Evolutionary conservation across 2,797 vertebrate genomes (phyloP).

Genomic region (Siniperca scherzeri): DNA sequence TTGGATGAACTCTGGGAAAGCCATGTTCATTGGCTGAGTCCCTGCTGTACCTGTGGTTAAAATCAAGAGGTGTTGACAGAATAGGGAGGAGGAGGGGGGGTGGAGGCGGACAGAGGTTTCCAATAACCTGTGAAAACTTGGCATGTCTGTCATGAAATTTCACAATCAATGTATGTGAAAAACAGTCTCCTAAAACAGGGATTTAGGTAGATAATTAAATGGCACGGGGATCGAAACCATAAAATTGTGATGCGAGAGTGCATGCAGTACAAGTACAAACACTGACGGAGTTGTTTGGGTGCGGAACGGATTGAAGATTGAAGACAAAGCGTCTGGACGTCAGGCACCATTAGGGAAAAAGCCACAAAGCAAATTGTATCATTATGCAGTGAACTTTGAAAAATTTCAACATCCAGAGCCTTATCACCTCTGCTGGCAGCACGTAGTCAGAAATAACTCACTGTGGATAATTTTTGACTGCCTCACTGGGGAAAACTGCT

Average conservation of each 20-base stretch:
- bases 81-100: slow-evolving; percentile 47
- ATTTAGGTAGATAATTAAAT: slow-evolving; percentile 67
- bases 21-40: slow-evolving; percentile 71
- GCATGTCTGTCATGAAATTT: slow-evolving; percentile 68
- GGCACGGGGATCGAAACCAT: slow-evolving; percentile 36
- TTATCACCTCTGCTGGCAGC: slow-evolving; percentile 74
- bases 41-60: slow-evolving; percentile 77
- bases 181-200: slow-evolving; percentile 48
- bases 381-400: slow-evolving; percentile 77
- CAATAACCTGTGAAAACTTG: slow-evolving; percentile 69
- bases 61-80: slow-evolving; percentile 81
- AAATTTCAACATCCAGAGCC: slow-evolving; percentile 65
- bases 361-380: slow-evolving; percentile 75
- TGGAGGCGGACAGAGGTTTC: slow-evolving; percentile 57
- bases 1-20: slow-evolving; percentile 78
- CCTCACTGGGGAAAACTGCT: slow-evolving; percentile 67
- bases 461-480: slow-evolving; percentile 71
- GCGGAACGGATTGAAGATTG: slow-evolving; percentile 67
- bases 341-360: slow-evolving; percentile 73
- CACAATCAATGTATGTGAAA: slow-evolving; percentile 68
- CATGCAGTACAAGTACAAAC: slow-evolving; percentile 47
- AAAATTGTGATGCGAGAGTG: slow-evolving; percentile 58
- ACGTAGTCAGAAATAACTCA: slow-evolving; percentile 80
- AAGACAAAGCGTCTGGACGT: slow-evolving; percentile 76
- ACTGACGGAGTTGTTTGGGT: slow-evolving; percentile 65